These are phyloP conservation scores for Buathra laborator DNA, from an alignment of 2,888 invertebrate genomes.

Conservation along the genomic window DNA sequence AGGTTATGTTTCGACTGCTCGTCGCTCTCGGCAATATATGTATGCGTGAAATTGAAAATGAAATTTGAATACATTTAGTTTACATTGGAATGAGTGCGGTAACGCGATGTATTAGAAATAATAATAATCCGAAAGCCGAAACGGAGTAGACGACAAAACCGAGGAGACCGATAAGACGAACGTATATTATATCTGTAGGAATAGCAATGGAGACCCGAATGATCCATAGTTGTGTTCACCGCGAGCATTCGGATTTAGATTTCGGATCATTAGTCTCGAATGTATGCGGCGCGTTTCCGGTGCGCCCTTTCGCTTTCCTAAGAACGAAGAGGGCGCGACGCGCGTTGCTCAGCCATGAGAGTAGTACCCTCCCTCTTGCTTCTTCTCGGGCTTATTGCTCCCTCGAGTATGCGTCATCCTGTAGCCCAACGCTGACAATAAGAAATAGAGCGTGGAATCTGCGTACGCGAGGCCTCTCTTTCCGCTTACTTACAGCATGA, in stretches of 20 bases:
- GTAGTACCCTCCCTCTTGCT: constrained; percentile 54
- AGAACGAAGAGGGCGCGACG: not conserved
- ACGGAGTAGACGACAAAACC: not conserved
- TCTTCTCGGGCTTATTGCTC: constrained; percentile 40
- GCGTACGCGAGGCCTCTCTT: constrained; percentile 41
- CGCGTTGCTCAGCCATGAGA: constrained; percentile 27
- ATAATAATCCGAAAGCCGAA: too few species aligned
- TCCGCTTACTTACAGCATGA: constrained; percentile 52
- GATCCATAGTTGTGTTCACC: constrained; percentile 19
- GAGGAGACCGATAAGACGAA: not conserved
- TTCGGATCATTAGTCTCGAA: constrained; percentile 53
- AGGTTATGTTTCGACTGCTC: too few species aligned
- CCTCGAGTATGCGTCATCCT: constrained; percentile 63
- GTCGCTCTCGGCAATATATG: too few species aligned
- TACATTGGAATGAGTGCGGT: too few species aligned
- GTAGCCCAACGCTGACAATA: constrained; percentile 59
- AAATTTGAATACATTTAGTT: too few species aligned
- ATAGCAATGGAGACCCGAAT: not conserved
- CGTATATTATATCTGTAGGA: too few species aligned
- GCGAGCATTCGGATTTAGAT: constrained; percentile 66
- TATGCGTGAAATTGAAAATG: too few species aligned
- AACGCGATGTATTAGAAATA: too few species aligned
- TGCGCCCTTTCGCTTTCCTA: constrained; percentile 49
- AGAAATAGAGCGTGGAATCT: constrained; percentile 64
- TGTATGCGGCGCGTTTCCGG: constrained; percentile 58